Percentiles rank a stretch among this genome's conserved stretches.
Evolutionary conservation across 1,140 invertebrate species (phyloP).

Genomic region (Ditylenchus dipsaci): DNA sequence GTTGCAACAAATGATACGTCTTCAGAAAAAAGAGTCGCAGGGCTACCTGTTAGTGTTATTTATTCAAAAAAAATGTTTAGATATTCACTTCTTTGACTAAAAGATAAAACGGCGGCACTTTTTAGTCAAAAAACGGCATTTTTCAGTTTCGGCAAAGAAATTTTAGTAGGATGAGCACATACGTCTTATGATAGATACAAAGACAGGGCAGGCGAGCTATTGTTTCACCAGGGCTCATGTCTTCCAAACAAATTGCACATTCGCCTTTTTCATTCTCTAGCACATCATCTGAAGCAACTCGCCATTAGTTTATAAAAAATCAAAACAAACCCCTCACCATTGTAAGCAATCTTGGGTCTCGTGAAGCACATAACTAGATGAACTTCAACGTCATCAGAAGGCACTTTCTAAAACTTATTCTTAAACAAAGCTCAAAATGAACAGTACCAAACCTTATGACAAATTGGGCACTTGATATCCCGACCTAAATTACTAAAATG

Average conservation of each 20-base stretch:
- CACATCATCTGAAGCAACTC: constrained; percentile 78
- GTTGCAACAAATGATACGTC: no score
- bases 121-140: no score
- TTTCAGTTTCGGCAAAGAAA: no score
- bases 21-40: no score
- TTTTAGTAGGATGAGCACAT: no score
- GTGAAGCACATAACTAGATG: constrained; percentile 98
- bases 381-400: constrained; percentile 95
- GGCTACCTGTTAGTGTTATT: no score
- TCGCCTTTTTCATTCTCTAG: constrained; percentile 89
- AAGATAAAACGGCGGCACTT: no score
- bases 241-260: constrained; percentile 97
- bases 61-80: no score
- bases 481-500: constrained; percentile 40
- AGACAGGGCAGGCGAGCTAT: constrained; percentile 96
- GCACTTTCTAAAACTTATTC: constrained; percentile 66
- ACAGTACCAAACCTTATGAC: constrained; percentile 69
- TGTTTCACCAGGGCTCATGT: constrained; percentile 83
- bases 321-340: constrained; percentile 68
- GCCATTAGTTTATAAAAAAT: not conserved
- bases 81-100: no score
- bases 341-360: constrained; percentile 93
- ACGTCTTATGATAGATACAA: constrained; percentile 99
- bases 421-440: no score
- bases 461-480: constrained; percentile 96